Conservation (phyloP, 2,888 invertebrate genomes). For the Drosophila diplacantha region DNA sequence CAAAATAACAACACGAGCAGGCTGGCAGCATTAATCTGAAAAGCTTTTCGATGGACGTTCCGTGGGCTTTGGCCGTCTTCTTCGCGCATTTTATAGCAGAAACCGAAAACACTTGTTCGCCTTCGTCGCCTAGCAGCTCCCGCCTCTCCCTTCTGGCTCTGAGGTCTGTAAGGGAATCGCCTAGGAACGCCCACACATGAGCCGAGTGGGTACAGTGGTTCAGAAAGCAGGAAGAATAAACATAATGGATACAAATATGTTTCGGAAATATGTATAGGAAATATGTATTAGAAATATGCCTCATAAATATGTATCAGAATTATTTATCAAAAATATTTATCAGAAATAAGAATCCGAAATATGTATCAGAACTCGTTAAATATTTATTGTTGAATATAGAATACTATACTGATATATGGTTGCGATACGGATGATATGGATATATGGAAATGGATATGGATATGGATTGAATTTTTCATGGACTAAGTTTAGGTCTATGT, state of each 20-base stretch:
- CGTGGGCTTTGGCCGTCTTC: slow-evolving; percentile 41
- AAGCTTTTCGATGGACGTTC: slow-evolving; percentile 37
- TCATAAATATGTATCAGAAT: too few species aligned
- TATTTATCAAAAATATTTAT: too few species aligned
- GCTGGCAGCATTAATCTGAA: slow-evolving; percentile 51
- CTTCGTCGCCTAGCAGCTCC: slow-evolving; percentile 30
- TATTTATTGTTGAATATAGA: too few species aligned
- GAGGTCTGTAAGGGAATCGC: slow-evolving; percentile 27
- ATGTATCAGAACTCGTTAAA: too few species aligned
- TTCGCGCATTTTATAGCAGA: slow-evolving; percentile 12
- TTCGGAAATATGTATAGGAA: not conserved
- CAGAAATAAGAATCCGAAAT: too few species aligned
- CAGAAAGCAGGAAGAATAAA: not conserved
- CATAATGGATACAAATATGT: not conserved
- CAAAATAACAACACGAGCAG: slow-evolving; percentile 40
- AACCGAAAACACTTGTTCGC: slow-evolving; percentile 42
- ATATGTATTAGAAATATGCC: too few species aligned
- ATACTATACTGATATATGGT: too few species aligned
- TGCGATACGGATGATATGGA: too few species aligned
- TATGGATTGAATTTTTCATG: too few species aligned
- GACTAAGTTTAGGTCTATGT: too few species aligned
- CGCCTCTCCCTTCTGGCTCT: slow-evolving; percentile 34
- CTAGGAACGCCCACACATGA: slow-evolving; percentile 36
- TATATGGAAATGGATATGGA: too few species aligned
- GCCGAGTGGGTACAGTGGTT: slow-evolving; percentile 37